These are phyloP conservation scores for Polypterus bichir DNA, from an alignment of 2,113 vertebrate species.

Conservation along the genomic window DNA sequence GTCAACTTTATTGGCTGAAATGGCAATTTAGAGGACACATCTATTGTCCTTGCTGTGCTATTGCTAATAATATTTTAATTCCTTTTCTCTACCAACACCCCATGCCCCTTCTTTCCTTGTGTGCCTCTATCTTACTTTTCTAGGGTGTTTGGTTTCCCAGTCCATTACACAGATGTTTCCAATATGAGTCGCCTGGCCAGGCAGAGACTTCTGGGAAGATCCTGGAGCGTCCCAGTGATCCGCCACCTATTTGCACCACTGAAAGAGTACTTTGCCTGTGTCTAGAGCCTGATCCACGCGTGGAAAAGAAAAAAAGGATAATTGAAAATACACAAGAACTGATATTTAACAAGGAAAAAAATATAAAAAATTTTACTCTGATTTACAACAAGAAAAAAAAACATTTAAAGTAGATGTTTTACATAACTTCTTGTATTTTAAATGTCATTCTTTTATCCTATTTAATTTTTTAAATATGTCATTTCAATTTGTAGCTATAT, in stretches of 20 bases:
- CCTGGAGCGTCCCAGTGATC: constrained; percentile 95
- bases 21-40: too few relatives aligned
- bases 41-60: too few relatives aligned
- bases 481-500: constrained; percentile 82
- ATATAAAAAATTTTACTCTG: constrained; percentile 47
- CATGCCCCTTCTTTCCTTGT: constrained; percentile 11
- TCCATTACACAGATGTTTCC: constrained; percentile 95
- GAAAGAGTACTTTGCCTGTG: constrained; percentile 96
- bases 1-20: too few relatives aligned
- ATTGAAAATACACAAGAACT: constrained; percentile 33
- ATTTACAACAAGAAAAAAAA: constrained; percentile 50
- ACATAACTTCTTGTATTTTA: constrained; percentile 70
- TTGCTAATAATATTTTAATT: not conserved
- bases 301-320: constrained; percentile 29
- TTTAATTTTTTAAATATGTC: constrained; percentile 63
- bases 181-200: constrained; percentile 97
- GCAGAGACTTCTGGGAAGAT: constrained; percentile 90
- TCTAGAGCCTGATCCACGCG: constrained; percentile 49
- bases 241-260: constrained; percentile 96
- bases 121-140: constrained; percentile 10
- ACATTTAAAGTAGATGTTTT: constrained; percentile 55
- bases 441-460: constrained; percentile 74
- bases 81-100: not conserved
- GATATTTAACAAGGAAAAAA: constrained; percentile 37
- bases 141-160: constrained; percentile 89